Evolutionary conservation across 2,888 invertebrate species (phyloP).

Genomic region (Torymus tubicola): DNA sequence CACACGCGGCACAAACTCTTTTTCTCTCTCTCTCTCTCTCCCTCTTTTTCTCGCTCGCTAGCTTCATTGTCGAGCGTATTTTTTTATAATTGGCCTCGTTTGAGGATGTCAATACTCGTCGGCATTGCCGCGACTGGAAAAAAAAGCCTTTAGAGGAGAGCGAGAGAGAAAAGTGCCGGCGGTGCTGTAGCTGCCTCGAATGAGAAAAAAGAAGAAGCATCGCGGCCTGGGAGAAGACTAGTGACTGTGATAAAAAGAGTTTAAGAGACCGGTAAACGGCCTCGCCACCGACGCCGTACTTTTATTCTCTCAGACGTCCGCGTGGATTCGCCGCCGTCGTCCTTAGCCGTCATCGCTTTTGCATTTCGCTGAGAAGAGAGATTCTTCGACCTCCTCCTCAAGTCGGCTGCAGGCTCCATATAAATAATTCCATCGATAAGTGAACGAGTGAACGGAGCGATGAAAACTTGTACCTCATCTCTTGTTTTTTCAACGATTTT

Average conservation of each 20-base stretch:
- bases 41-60: neutral
- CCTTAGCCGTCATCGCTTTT: conserved; percentile 1
- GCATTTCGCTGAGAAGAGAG: conserved; percentile 1
- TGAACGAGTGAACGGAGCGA: conserved; percentile 2
- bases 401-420: neutral
- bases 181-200: neutral
- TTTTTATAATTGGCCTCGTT: conserved; percentile 54
- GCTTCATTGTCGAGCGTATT: conserved; percentile 49
- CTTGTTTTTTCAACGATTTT: too few species aligned
- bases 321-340: conserved; percentile 4
- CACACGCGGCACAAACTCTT: too few species aligned
- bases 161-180: conserved; percentile 12
- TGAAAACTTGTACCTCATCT: neutral
- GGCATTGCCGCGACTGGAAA: neutral
- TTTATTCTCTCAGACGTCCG: conserved; percentile 28
- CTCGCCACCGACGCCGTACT: neutral
- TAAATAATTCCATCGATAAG: conserved; percentile 23
- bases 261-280: conserved; percentile 42
- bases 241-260: conserved; percentile 35
- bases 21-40: neutral
- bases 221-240: neutral
- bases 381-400: too few species aligned
- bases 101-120: conserved; percentile 24
- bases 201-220: conserved; percentile 1
- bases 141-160: neutral